Conservation (phyloP, 2,888 invertebrate species). For the Electrophaes corylata region DNA sequence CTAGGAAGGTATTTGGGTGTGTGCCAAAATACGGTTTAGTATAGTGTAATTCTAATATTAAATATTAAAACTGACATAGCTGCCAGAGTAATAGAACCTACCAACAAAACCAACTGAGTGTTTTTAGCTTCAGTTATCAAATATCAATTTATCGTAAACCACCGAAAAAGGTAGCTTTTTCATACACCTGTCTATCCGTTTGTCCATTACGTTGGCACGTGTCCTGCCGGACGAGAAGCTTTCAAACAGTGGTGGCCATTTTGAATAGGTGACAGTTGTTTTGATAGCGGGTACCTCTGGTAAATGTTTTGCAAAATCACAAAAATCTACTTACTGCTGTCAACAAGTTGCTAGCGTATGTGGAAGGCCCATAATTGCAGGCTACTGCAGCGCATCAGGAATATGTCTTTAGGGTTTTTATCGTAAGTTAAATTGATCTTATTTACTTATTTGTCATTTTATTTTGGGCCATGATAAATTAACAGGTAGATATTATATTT, state of each 20-base stretch:
- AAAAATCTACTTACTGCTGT: background rate
- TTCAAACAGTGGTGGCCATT: background rate
- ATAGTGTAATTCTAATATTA: background rate
- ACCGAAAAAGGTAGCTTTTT: background rate
- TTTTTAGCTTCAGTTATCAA: background rate
- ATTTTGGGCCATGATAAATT: too few relatives aligned
- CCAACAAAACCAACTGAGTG: too few relatives aligned
- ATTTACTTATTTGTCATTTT: too few relatives aligned
- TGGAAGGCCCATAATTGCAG: background rate
- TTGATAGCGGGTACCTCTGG: background rate
- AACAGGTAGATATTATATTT: too few relatives aligned
- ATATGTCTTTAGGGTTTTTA: too few relatives aligned
- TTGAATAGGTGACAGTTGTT: background rate
- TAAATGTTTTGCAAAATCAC: too few relatives aligned
- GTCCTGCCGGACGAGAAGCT: slow-evolving; percentile 4
- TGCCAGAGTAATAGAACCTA: too few relatives aligned
- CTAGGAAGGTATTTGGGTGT: background rate
- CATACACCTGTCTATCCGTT: slow-evolving; percentile 20
- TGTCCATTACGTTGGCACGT: slow-evolving; percentile 23
- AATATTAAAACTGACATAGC: too few relatives aligned
- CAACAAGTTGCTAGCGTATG: background rate
- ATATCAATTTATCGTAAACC: slow-evolving; percentile 2
- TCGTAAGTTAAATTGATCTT: too few relatives aligned
- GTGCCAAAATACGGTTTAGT: background rate
- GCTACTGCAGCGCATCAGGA: too few relatives aligned